Percentiles rank a stretch among this genome's conserved stretches.
These are phyloP conservation scores for Onychomys leucogaster DNA, from an alignment of 2,797 vertebrate species.

Conservation along the genomic window DNA sequence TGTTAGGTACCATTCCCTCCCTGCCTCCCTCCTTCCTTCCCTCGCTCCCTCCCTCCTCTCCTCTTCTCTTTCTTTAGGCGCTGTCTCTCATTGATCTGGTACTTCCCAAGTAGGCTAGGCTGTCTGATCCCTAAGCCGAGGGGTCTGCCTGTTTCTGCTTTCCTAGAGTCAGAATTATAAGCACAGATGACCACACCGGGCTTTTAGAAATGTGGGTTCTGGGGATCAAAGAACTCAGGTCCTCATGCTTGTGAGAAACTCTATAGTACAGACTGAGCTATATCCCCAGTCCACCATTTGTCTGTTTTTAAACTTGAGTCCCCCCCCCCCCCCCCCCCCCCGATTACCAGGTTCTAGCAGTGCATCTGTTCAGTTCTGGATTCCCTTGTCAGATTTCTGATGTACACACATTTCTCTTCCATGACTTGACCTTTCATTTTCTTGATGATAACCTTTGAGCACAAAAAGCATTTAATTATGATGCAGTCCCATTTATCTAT, in stretches of 20 bases:
- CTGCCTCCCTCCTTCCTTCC: fast-evolving
- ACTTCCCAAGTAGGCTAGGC: neutral
- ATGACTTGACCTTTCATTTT: neutral
- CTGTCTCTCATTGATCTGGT: neutral
- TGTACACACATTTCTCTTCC: neutral
- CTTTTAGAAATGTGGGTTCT: neutral
- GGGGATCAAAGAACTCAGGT: neutral
- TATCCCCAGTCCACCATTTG: too few species aligned
- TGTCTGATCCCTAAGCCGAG: neutral
- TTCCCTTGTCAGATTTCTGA: neutral
- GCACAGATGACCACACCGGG: neutral
- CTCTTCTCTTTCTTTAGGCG: neutral
- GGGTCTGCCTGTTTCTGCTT: neutral
- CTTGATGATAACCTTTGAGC: neutral
- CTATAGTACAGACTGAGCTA: neutral
- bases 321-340: neutral
- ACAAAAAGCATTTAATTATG: neutral
- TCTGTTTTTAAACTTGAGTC: neutral
- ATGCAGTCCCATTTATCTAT: neutral
- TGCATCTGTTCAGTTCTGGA: neutral
- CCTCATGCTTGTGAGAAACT: neutral
- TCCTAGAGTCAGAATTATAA: neutral
- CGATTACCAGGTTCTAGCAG: neutral
- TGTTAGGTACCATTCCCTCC: neutral
- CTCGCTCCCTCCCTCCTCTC: neutral